phyloP scores from a whole-genome alignment of 2,888 invertebrate species.

The Notodonta ziczac region DNA sequence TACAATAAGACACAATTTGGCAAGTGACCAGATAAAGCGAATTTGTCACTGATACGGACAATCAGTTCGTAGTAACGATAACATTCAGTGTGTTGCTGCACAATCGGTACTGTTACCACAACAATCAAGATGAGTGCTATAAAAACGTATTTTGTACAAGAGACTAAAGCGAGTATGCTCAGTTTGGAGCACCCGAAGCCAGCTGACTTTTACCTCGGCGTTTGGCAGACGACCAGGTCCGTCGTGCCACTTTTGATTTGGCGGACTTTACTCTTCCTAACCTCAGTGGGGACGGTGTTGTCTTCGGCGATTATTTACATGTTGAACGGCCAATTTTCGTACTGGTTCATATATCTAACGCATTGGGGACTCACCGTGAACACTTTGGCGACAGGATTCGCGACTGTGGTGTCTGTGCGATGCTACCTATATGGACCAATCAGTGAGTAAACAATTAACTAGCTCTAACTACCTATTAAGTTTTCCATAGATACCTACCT shows the following conservation, averaged over 20 bases:
- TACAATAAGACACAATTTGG: conserved; percentile 43
- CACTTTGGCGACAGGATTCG: conserved; percentile 63
- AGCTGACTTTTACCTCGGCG: conserved; percentile 70
- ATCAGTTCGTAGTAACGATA: conserved; percentile 44
- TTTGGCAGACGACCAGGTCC: conserved; percentile 73
- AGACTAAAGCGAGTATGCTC: conserved; percentile 59
- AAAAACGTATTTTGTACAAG: conserved; percentile 66
- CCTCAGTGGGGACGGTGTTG: conserved; percentile 62
- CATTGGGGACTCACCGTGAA: conserved; percentile 79
- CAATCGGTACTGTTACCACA: conserved; percentile 16
- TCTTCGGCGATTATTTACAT: conserved; percentile 63
- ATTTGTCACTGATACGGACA: conserved; percentile 45
- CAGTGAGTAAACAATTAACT: conserved; percentile 59
- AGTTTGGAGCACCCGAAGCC: conserved; percentile 65
- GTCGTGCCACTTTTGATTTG: conserved; percentile 67
- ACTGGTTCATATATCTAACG: conserved; percentile 83
- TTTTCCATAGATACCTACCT: background rate
- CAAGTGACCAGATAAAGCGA: conserved; percentile 45
- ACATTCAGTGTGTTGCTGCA: conserved; percentile 2
- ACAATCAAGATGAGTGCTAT: conserved; percentile 62
- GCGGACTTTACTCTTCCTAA: conserved; percentile 64
- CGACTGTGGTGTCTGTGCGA: conserved; percentile 63
- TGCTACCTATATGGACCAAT: conserved; percentile 70
- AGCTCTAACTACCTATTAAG: background rate
- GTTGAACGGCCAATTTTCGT: conserved; percentile 46